Percentiles rank a stretch among this genome's conserved stretches.
phyloP scores from a whole-genome alignment of 2,888 invertebrate species.

The Heliconius erato region DNA sequence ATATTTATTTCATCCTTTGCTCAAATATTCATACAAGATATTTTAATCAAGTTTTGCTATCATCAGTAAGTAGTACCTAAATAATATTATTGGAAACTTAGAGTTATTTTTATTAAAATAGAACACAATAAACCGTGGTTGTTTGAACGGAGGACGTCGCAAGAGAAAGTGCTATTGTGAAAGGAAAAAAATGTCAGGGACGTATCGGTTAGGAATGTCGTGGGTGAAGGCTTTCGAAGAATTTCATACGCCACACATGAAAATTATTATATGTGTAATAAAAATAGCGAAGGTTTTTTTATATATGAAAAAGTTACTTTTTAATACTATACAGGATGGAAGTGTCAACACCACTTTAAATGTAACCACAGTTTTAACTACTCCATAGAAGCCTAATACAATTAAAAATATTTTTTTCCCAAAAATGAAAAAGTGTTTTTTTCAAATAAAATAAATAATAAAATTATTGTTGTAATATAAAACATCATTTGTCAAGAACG shows the following conservation, averaged over 20 bases:
- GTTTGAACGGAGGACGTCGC: constrained; percentile 1
- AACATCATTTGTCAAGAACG: too few relatives aligned
- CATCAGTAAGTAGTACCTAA: not conserved
- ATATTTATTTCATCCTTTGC: not conserved
- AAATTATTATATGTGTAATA: constrained; percentile 6
- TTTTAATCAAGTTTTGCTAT: not conserved
- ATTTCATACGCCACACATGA: constrained; percentile 1
- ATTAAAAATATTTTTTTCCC: too few relatives aligned
- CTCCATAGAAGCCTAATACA: too few relatives aligned
- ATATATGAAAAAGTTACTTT: not conserved
- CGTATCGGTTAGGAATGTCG: constrained; percentile 24
- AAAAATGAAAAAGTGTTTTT: too few relatives aligned
- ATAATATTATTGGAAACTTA: not conserved
- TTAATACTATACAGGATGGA: not conserved
- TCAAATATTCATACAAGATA: not conserved
- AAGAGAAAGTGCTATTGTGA: constrained; percentile 19
- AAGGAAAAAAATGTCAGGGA: constrained; percentile 8
- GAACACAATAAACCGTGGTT: constrained; percentile 2
- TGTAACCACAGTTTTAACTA: too few relatives aligned
- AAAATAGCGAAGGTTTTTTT: constrained; percentile 8
- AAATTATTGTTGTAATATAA: too few relatives aligned
- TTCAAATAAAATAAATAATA: too few relatives aligned
- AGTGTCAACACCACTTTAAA: too few relatives aligned
- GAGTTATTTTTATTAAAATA: not conserved
- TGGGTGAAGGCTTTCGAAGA: not conserved